Evolutionary conservation across 2,888 invertebrate genomes (phyloP), one percentile per base, ranked within the genome.

Genomic region (Mesorhabditis spiculigera): DNA sequence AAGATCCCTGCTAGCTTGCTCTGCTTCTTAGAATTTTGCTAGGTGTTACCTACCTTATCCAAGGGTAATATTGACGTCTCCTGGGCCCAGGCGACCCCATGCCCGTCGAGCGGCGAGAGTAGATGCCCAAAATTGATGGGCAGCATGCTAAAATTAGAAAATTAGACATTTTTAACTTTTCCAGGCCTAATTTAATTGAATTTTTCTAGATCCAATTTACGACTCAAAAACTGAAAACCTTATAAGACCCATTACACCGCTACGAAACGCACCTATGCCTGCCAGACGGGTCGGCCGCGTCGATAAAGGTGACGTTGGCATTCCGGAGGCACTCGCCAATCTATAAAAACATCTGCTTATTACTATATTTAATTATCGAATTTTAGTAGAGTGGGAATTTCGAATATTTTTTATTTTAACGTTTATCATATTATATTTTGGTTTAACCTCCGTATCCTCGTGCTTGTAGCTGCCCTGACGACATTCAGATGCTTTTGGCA

Each of bases 241-340:
- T 28, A 28, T 1, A 28, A 28, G 28, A 28, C 28, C 28, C 28
- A 1, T 28, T 28, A 28, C 3, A 28, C 28, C 28, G 28, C 28
- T 28, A 28, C 28, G 28, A 28, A 28, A 28, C 28, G 8, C 58
- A 50, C 58, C 58, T 50, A n/a, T 50, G 58, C 58, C 58, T 10
- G n/a, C n/a, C n/a, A 10, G 58, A 50, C 58, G 10, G 10, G n/a
- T 50, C 58, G 58, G n/a, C 58, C 58, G 58, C 58, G 58, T 50
- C 58, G n/a, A 50, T n/a, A n/a, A 50, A 50, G n/a, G 58, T 50
- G 58, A 50, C 58, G 58, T 50, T 50, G 10, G 58, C 58, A 50
- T 50, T 50, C n/a, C 58, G 58, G n/a, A 50, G 58, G 58, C 58
- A 50, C n/a, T 50, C 58, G 58, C 58, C 58, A 3, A 50, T 50